Evolutionary conservation across 2,113 vertebrate genomes (phyloP).

Genomic region (Pluvialis apricaria): DNA sequence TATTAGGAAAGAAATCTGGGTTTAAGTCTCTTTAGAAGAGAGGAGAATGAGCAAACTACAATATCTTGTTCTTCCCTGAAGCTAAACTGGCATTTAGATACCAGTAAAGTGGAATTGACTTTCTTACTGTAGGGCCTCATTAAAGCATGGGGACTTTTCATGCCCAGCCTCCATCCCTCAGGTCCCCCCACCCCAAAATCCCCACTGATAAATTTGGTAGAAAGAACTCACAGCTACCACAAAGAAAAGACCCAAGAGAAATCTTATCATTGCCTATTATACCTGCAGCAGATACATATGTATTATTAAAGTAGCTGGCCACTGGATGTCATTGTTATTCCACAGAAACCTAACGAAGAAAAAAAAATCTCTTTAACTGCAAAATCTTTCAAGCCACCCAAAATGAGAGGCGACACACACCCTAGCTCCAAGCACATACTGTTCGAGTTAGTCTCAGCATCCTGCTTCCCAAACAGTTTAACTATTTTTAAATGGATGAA

Average conservation of each 20-base stretch:
- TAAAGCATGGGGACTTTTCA: neutral
- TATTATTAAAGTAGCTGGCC: constrained; percentile 51
- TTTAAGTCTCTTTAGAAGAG: constrained; percentile 1
- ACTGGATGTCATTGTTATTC: constrained; percentile 69
- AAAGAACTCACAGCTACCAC: neutral
- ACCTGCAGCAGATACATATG: neutral
- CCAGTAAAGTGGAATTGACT: neutral
- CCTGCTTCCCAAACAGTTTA: constrained; percentile 10
- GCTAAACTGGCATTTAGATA: neutral
- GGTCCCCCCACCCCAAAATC: neutral
- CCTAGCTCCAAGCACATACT: neutral
- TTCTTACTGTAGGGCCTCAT: neutral
- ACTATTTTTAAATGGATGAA: constrained; percentile 49
- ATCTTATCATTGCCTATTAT: neutral
- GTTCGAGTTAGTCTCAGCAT: neutral
- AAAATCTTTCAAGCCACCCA: neutral
- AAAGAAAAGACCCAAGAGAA: neutral
- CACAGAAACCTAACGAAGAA: neutral
- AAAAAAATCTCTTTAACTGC: neutral
- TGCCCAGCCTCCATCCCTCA: neutral
- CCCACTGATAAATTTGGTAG: neutral
- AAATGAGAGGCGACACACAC: neutral
- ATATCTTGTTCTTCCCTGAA: neutral
- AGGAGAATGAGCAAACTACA: constrained; percentile 15
- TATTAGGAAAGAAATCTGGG: neutral